Base-by-base conservation (phyloP, 2,113 vertebrate species). In the Oryzias curvinotus region DNA sequence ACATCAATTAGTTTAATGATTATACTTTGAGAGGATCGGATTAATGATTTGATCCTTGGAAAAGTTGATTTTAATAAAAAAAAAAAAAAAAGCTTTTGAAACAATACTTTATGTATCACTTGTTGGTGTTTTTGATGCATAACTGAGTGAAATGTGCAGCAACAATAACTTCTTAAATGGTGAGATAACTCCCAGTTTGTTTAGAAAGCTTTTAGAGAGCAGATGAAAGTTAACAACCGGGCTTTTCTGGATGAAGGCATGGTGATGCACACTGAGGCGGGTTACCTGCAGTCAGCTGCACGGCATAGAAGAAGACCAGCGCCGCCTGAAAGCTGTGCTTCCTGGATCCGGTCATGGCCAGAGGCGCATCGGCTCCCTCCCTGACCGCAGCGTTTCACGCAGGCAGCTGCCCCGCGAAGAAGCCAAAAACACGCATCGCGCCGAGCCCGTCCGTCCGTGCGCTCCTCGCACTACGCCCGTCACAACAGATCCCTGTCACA, bases 281-380 rank as follows among this genome's bases (percentile, higher is more conserved):
- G 42, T 48, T 92, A 93, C 92, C 92, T 91, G 90, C 71, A 50
- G 70, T 80, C 74, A 91, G 77, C 53, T 91, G 89, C 19, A 80
- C 85, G 64, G 89, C 73, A 7, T 63, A 83, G 51, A 93, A 76
- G 44, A 92, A 52, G 65, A 93, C 75, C 83, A 91, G 45, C 81
- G 84, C 87, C 76, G 85, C 81, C 10, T 80, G 83, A 62, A 90
- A 52, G 71, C 81, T 80, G 56, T 19, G 78, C 74, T 76, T 83
- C 84, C 85, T 53, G 82, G 80, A 73, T 78, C 78, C 49, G 83
- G 68, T 86, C 92, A 93, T 92, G 82, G 74, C 78, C 47, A 70
- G 73, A 65, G 71, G 60, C 59, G 71, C 91, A 89, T 90, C 80
- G 69, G 88, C 71, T 77, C 78, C 76, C 47, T 54, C 55, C 63